These are phyloP conservation scores for Dasysyrphus albostriatus DNA, from an alignment of 2,888 invertebrate species.

Conservation along the genomic window DNA sequence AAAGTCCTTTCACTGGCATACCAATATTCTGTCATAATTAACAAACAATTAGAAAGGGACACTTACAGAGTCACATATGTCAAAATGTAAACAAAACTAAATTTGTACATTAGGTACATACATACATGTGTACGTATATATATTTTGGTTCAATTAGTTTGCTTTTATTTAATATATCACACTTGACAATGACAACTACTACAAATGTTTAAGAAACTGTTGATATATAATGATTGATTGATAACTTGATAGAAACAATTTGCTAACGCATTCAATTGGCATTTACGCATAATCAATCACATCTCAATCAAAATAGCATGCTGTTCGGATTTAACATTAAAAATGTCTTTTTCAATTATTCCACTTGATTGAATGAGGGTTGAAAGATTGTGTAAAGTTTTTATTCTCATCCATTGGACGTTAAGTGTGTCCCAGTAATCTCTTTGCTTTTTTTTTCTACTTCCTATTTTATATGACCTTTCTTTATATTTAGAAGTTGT, in stretches of 20 bases:
- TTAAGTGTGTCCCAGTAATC: background rate
- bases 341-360: slow-evolving; percentile 47
- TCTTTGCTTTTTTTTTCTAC: background rate
- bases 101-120: no score
- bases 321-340: slow-evolving; percentile 39
- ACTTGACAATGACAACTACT: slow-evolving; percentile 44
- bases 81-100: background rate
- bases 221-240: slow-evolving; percentile 47
- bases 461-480: slow-evolving; percentile 7
- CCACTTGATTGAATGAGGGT: slow-evolving; percentile 33
- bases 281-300: slow-evolving; percentile 72
- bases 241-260: slow-evolving; percentile 43
- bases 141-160: slow-evolving; percentile 6
- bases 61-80: background rate
- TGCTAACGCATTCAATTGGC: slow-evolving; percentile 60
- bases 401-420: background rate
- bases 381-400: slow-evolving; percentile 4
- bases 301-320: slow-evolving; percentile 54
- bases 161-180: slow-evolving; percentile 42
- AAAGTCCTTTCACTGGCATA: no score
- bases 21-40: no score
- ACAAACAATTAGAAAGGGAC: no score
- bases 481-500: background rate
- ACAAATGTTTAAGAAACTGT: slow-evolving; percentile 4
- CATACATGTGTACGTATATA: background rate